A percentile compares a stretch with the other conserved stretches of the same genome.
phyloP scores from a whole-genome alignment of 2,888 invertebrate species.

The Caenorhabditis sp. region DNA sequence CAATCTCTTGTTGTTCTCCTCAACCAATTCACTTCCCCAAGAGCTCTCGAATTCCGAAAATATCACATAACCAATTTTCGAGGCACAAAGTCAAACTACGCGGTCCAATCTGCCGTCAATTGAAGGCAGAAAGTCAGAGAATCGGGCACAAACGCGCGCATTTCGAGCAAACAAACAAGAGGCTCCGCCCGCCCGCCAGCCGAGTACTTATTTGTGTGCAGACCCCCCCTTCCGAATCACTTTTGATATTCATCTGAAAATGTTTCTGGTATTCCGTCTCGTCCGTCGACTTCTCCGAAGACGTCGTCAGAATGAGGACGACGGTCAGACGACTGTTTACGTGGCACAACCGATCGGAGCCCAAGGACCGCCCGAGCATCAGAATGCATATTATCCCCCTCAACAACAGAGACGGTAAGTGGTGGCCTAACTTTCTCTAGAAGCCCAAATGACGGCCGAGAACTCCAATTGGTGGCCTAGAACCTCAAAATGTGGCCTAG shows the following conservation, averaged over 20 bases:
- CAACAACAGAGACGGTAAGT: conserved; percentile 3
- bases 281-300: conserved; percentile 30
- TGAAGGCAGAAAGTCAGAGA: conserved; percentile 35
- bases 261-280: conserved; percentile 12
- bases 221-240: conserved; percentile 10
- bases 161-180: conserved; percentile 18
- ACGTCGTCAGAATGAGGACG: conserved; percentile 20
- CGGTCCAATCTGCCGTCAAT: too few relatives aligned
- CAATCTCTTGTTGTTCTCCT: too few relatives aligned
- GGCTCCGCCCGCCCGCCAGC: not conserved
- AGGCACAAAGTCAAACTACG: too few relatives aligned
- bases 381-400: conserved; percentile 13
- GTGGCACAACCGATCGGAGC: not conserved
- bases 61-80: too few relatives aligned
- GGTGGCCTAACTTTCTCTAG: not conserved
- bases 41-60: too few relatives aligned
- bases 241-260: not conserved
- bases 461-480: too few relatives aligned
- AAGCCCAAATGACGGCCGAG: too few relatives aligned
- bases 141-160: conserved; percentile 12
- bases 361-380: not conserved
- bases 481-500: too few relatives aligned
- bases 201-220: too few relatives aligned
- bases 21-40: too few relatives aligned
- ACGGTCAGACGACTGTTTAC: conserved; percentile 7